phyloP scores from a whole-genome alignment of 2,888 invertebrate genomes.

The Mythimna vitellina region DNA sequence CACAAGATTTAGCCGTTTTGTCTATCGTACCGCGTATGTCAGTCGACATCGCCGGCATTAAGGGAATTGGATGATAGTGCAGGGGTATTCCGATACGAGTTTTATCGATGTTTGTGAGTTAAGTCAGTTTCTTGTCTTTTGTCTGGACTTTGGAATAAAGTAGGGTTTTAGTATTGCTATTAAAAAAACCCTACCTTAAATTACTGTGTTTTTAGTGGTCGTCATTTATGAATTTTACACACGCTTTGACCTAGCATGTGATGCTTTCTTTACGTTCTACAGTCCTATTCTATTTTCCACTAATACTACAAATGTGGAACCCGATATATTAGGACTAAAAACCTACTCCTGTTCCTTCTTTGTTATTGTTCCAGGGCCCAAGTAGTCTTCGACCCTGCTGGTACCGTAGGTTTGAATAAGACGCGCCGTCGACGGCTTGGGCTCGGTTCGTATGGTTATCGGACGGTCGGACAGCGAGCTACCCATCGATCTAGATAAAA shows the following conservation, averaged over 20 bases:
- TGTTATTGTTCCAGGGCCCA: no score
- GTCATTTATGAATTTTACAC: not conserved
- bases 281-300: not conserved
- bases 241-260: not conserved
- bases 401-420: no score
- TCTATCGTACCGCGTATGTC: constrained; percentile 58
- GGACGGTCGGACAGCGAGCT: no score
- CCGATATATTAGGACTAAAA: no score
- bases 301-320: not conserved
- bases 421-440: no score
- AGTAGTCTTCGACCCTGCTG: no score
- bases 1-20: constrained; percentile 60
- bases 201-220: not conserved
- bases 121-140: not conserved
- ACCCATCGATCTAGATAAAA: no score
- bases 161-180: not conserved
- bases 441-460: no score
- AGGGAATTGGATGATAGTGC: constrained; percentile 74
- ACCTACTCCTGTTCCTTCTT: no score
- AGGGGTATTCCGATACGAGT: constrained; percentile 62
- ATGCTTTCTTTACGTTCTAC: not conserved
- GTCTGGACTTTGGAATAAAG: constrained; percentile 2
- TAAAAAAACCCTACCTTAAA: not conserved
- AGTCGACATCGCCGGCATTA: constrained; percentile 71
- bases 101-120: constrained; percentile 51